phyloP scores from a whole-genome alignment of 2,113 vertebrate genomes.

The Rhinolophus ferrumequinum region DNA sequence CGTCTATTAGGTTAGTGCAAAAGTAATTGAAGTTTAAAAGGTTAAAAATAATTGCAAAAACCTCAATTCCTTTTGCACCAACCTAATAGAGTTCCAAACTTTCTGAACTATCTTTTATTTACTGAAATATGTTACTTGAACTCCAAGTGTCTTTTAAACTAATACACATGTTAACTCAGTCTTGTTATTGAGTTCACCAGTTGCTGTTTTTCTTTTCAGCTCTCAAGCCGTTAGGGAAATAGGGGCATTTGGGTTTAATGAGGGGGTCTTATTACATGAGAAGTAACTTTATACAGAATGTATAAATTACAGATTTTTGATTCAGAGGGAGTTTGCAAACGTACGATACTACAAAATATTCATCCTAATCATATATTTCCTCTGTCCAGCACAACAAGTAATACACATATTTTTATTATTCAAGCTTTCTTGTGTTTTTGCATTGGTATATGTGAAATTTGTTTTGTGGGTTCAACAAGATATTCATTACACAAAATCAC shows the following conservation, averaged over 20 bases:
- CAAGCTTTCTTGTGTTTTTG: background rate
- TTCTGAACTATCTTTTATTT: background rate
- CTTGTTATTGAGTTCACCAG: background rate
- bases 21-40: too few relatives aligned
- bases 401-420: background rate
- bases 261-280: background rate
- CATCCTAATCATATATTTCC: background rate
- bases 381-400: background rate
- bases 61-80: too few relatives aligned
- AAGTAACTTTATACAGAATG: background rate
- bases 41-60: too few relatives aligned
- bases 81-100: background rate
- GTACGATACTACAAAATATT: background rate
- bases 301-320: background rate
- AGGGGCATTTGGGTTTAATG: background rate
- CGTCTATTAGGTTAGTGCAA: background rate
- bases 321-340: background rate
- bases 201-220: background rate
- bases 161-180: background rate
- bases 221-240: background rate
- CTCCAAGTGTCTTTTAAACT: background rate
- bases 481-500: constrained; percentile 31
- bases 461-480: background rate
- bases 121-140: background rate
- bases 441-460: background rate